These are phyloP conservation scores for Streblospio benedicti DNA, from an alignment of 1,140 invertebrate genomes.

Conservation along the genomic window DNA sequence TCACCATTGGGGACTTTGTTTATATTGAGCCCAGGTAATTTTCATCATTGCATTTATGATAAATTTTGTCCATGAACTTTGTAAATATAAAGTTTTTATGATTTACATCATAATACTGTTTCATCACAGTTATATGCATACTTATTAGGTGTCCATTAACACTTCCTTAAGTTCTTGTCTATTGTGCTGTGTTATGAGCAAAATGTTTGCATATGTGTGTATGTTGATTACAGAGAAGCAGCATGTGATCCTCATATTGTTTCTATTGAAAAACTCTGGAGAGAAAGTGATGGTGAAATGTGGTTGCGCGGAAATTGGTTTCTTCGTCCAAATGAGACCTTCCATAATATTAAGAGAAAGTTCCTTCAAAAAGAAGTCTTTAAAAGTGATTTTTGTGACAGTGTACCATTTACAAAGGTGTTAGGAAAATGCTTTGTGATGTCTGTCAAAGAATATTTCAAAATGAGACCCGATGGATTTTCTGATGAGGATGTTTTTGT, in stretches of 20 bases:
- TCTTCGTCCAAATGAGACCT: constrained; percentile 84
- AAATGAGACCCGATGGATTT: constrained; percentile 72
- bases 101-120: no score
- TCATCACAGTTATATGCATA: no score
- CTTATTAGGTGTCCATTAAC: neutral
- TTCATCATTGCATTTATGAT: no score
- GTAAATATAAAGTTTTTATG: no score
- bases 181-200: neutral
- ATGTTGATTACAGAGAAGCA: no score
- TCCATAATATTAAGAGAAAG: constrained; percentile 85
- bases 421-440: constrained; percentile 87
- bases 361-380: constrained; percentile 93
- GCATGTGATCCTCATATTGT: constrained; percentile 77
- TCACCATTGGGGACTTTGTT: constrained; percentile 78
- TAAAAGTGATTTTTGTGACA: constrained; percentile 79
- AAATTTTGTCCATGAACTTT: no score
- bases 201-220: neutral
- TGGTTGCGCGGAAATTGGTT: constrained; percentile 85
- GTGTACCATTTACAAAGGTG: constrained; percentile 75
- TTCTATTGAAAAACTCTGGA: constrained; percentile 73
- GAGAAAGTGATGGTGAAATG: constrained; percentile 64
- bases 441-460: constrained; percentile 91
- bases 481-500: constrained; percentile 92
- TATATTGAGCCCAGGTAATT: constrained; percentile 63
- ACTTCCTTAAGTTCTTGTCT: neutral